A percentile compares a stretch with the other conserved stretches of the same genome.
Conservation (phyloP, 2,113 vertebrate species). For the Nyctibius bracteatus region DNA sequence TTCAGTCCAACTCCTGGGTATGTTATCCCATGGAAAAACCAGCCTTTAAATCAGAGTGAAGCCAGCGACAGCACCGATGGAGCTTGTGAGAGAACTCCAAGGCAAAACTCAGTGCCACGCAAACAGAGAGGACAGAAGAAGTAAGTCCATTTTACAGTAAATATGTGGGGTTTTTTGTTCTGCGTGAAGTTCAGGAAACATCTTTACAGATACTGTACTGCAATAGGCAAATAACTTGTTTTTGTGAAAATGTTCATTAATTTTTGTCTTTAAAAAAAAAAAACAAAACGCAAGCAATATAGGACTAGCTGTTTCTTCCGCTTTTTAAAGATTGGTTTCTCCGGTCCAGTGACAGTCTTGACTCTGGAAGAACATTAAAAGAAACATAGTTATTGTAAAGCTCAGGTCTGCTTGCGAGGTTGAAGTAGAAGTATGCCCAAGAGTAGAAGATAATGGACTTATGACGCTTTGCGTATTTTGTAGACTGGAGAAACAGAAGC, state of each 20-base stretch:
- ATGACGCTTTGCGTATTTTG: rapidly evolving
- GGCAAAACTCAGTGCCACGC: slow-evolving; percentile 67
- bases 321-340: neutral
- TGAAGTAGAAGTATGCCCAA: neutral
- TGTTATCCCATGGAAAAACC: slow-evolving; percentile 76
- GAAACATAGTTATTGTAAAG: neutral
- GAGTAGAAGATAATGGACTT: neutral
- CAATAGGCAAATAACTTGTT: neutral
- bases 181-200: neutral
- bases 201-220: neutral
- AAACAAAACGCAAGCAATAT: rapidly evolving
- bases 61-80: slow-evolving; percentile 77
- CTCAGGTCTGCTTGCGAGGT: rapidly evolving
- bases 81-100: slow-evolving; percentile 71
- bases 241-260: neutral
- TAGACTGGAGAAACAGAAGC: neutral
- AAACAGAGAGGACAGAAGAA: slow-evolving; percentile 77
- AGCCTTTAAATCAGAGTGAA: slow-evolving; percentile 80
- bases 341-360: neutral
- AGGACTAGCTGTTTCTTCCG: neutral
- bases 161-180: rapidly evolving
- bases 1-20: slow-evolving; percentile 90
- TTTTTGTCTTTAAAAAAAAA: too few species aligned
- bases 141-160: slow-evolving; percentile 62
- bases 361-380: neutral